These are phyloP conservation scores for Neosalanx taihuensis DNA, from an alignment of 2,797 vertebrate species.

Conservation along the genomic window DNA sequence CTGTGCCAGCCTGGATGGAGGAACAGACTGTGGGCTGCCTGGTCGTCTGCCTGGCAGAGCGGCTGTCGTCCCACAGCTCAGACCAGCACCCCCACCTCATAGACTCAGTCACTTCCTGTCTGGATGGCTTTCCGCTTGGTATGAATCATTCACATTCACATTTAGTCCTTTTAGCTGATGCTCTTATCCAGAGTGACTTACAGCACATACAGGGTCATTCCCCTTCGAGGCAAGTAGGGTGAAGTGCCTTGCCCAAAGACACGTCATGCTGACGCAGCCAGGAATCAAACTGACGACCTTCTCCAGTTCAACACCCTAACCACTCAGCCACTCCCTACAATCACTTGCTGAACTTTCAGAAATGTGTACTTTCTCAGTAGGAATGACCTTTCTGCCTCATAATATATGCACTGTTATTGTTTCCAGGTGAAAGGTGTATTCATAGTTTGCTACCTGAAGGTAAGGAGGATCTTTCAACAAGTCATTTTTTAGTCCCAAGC, in stretches of 20 bases:
- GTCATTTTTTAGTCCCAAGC: not conserved
- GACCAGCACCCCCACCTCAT: slow-evolving; percentile 73
- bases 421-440: slow-evolving; percentile 81
- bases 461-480: slow-evolving; percentile 49
- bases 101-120: slow-evolving; percentile 81
- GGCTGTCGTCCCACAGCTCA: slow-evolving; percentile 67
- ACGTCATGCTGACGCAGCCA: too few relatives aligned
- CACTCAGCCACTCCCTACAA: too few relatives aligned
- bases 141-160: slow-evolving; percentile 15
- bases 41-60: slow-evolving; percentile 71
- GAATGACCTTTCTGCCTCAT: not conserved
- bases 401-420: slow-evolving; percentile 13
- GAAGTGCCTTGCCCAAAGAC: too few relatives aligned
- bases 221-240: too few relatives aligned
- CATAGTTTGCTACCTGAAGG: slow-evolving; percentile 81
- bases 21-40: slow-evolving; percentile 65
- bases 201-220: too few relatives aligned
- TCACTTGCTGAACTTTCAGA: not conserved
- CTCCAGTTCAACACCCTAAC: too few relatives aligned
- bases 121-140: slow-evolving; percentile 87
- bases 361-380: not conserved
- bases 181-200: too few relatives aligned
- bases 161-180: too few relatives aligned
- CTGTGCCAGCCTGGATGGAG: slow-evolving; percentile 73
- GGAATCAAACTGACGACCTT: too few relatives aligned